A percentile compares a stretch with the other conserved stretches of the same genome.
Evolutionary conservation across 2,113 vertebrate species (phyloP).

Genomic region (Arvicanthis niloticus): DNA sequence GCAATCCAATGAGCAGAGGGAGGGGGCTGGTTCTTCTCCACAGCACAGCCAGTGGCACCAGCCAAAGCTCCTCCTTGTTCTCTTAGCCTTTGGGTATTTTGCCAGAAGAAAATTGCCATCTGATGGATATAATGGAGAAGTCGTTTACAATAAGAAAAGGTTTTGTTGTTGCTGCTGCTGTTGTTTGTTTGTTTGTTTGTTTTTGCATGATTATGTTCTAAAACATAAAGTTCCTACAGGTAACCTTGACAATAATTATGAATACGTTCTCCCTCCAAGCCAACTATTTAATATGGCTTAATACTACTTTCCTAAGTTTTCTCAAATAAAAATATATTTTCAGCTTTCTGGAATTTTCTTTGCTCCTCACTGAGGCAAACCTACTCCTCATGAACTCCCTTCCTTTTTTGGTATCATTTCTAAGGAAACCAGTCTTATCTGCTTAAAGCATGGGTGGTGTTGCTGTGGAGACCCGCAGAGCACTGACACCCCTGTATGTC

Average conservation of each 20-base stretch:
- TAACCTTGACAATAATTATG: slow-evolving; percentile 44
- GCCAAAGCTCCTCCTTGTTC: slow-evolving; percentile 23
- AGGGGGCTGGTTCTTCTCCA: neutral
- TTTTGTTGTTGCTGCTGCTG: neutral
- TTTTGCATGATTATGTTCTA: neutral
- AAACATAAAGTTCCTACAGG: slow-evolving; percentile 40
- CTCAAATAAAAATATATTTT: slow-evolving; percentile 24
- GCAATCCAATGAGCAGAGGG: neutral
- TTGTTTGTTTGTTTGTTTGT: neutral
- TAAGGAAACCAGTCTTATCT: slow-evolving; percentile 33
- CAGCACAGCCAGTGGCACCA: neutral
- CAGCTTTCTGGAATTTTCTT: slow-evolving; percentile 42
- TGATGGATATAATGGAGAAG: neutral
- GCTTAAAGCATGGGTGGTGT: neutral
- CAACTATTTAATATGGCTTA: slow-evolving; percentile 8
- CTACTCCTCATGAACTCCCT: slow-evolving; percentile 41
- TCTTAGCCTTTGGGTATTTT: neutral
- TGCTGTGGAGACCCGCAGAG: neutral
- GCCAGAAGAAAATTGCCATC: neutral
- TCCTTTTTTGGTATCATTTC: slow-evolving; percentile 55
- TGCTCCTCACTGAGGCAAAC: neutral
- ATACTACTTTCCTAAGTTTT: slow-evolving; percentile 19
- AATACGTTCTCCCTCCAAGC: neutral
- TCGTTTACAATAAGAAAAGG: neutral
- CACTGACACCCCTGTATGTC: neutral